Evolutionary conservation across 2,797 vertebrate species (phyloP).

Genomic region (Dryobates pubescens): DNA sequence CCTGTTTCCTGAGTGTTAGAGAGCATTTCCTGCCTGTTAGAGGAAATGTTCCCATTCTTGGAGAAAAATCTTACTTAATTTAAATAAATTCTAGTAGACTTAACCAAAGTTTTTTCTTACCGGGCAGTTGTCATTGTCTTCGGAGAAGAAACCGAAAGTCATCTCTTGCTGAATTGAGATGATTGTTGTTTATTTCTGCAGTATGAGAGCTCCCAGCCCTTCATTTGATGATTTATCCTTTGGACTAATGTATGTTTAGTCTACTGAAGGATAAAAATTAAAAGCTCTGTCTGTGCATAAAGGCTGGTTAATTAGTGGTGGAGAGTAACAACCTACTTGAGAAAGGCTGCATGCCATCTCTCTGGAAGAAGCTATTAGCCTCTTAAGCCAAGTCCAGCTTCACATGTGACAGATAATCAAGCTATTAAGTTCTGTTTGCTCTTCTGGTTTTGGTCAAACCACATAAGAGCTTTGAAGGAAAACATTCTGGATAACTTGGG

Average conservation of each 20-base stretch:
- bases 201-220: neutral
- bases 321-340: neutral
- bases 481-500: neutral
- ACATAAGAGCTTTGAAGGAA: neutral
- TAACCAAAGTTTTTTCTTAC: neutral
- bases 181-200: neutral
- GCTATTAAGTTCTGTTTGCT: neutral
- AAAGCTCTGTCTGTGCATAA: neutral
- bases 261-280: neutral
- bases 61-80: neutral
- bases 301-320: neutral
- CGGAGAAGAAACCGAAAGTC: neutral
- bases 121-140: neutral
- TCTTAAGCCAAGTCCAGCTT: neutral
- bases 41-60: neutral
- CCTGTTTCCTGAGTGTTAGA: neutral
- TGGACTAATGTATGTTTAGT: neutral
- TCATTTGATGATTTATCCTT: neutral
- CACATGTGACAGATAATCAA: neutral
- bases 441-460: neutral
- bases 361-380: neutral
- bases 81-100: neutral
- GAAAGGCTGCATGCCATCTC: neutral
- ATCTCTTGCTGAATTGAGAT: neutral
- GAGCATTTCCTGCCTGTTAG: neutral